Evolutionary conservation across 1,140 invertebrate species (phyloP), one percentile per base, ranked within the genome.

Genomic region (Ooceraea biroi): DNA sequence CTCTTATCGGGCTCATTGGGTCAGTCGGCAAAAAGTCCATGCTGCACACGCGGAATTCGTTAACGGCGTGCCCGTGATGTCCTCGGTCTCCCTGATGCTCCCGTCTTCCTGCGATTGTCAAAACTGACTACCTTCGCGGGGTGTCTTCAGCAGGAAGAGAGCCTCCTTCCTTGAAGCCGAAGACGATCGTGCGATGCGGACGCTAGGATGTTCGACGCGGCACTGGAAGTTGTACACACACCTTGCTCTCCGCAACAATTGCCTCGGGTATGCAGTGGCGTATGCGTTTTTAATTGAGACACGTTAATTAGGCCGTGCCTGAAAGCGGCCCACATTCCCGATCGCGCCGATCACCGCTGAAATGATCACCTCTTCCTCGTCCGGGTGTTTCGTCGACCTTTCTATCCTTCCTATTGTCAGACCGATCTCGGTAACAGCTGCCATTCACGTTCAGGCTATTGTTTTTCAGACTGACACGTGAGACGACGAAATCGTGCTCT

Each of bases 201-300:
- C 91, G 88, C 92, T 89, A 92, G 91, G 93, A 93, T 94, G 93
- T 90, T 92, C 92, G 88, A 93, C 92, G 92, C 90, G 78, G 88
- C 90, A 94, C 94, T 94, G 93, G 86, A 86, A 89, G 88, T 89
- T 77, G 78, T 71, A 65, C 86, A 85, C 82, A 65, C 86, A 85
- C 82, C 89, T 91, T 80, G 89, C 85, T 92, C 92, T 90, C 91
- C 89, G 90, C 92, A 93, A 94, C 93, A 93, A 94, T 94, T 93
- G 91, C 92, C 91, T 74, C 90, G 83, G 72, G 85, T 88, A 91
- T 80, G 86, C 94, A 94, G 88, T 94, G 93, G 94, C 92, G 93
- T 94, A 92, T 90, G 82, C 88, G 78, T 91, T 89, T 89, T 90
- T 91, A 93, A 94, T 93, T 92, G 90, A 91, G 85, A 58, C 78